Evolutionary conservation across 1,140 invertebrate genomes (phyloP), one percentile per base, ranked within the genome.

Genomic region (Papilio machaon): DNA sequence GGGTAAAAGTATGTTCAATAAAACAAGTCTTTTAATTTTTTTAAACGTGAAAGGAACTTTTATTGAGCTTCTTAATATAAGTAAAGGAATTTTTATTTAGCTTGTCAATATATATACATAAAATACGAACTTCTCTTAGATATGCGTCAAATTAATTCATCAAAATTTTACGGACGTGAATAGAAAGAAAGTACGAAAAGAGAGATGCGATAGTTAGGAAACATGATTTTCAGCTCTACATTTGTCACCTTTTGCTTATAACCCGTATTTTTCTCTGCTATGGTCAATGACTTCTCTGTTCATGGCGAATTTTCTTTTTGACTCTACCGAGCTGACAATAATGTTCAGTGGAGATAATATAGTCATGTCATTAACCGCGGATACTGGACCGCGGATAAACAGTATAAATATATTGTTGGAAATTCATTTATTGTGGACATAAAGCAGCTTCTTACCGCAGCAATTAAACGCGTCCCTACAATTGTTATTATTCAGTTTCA

Each of bases 401-500:
- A 35, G 64, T 49, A 76, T 54, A 35, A 76, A 52, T 17, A 11
- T n/a, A 35, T 30, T 19, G 46, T 67, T 79, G 30, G 54, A 60
- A 79, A 79, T 79, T 43, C 77, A 43, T 79, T 79, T 64, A 78
- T 78, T 30, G 54, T 52, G 23, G 52, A 78, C 76, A 60, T 78
- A 60, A 78, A 78, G 76, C 54, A 64, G 77, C 54, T 23, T 79
- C 77, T 35, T n/a, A 79, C 77, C 77, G 58, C 77, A 79, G 30
- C 77, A 79, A 79, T 79, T 79, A 79, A 79, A 79, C n/a, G 58
- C 43, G 54, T 79, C 77, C 77, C 77, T 67, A 67, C 58, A 64
- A 79, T 64, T 79, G 77, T 78, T 78, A 60, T 79, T 79, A 79
- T 79, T 47, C 77, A 79, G 77, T 79, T 79, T 64, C 35, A 78